Percentiles rank a stretch among this genome's conserved stretches.
Conservation (phyloP, 2,888 invertebrate genomes). For the Cylloceria caligata region DNA sequence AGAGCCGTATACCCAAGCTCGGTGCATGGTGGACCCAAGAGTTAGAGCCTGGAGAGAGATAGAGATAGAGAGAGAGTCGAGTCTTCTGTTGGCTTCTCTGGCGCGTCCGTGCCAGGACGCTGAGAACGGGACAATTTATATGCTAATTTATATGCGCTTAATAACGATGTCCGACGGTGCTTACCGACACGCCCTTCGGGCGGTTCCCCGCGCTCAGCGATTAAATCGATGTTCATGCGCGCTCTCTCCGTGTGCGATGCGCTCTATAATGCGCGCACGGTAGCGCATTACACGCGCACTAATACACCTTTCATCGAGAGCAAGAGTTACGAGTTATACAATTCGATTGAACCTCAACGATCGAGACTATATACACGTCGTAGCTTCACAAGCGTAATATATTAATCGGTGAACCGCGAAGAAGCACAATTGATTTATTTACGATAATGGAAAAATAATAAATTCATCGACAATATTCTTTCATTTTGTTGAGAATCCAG, state of each 20-base stretch:
- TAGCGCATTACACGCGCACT: conserved; percentile 41
- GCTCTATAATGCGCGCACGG: conserved; percentile 41
- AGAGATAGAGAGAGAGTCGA: conserved; percentile 16
- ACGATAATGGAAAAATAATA: not conserved
- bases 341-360: conserved; percentile 27
- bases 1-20: conserved; percentile 72
- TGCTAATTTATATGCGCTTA: conserved; percentile 85
- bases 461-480: not conserved
- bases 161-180: conserved; percentile 84
- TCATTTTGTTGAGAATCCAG: no score
- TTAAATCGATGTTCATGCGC: conserved; percentile 79
- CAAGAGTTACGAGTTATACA: conserved; percentile 41
- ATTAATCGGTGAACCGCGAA: conserved; percentile 2
- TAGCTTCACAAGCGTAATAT: not conserved
- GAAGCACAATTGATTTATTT: not conserved
- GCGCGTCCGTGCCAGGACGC: conserved; percentile 66
- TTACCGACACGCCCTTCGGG: conserved; percentile 83
- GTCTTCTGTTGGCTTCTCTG: conserved; percentile 48
- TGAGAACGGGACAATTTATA: conserved; percentile 83
- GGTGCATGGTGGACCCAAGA: conserved; percentile 52
- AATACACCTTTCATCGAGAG: conserved; percentile 9
- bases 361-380: conserved; percentile 20
- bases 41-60: conserved; percentile 63
- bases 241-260: conserved; percentile 22
- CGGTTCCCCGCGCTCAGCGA: conserved; percentile 73